Percentiles rank a stretch among this genome's conserved stretches.
Conservation (phyloP, 1,140 invertebrate genomes). For the Lepidotrigona ventralis region DNA sequence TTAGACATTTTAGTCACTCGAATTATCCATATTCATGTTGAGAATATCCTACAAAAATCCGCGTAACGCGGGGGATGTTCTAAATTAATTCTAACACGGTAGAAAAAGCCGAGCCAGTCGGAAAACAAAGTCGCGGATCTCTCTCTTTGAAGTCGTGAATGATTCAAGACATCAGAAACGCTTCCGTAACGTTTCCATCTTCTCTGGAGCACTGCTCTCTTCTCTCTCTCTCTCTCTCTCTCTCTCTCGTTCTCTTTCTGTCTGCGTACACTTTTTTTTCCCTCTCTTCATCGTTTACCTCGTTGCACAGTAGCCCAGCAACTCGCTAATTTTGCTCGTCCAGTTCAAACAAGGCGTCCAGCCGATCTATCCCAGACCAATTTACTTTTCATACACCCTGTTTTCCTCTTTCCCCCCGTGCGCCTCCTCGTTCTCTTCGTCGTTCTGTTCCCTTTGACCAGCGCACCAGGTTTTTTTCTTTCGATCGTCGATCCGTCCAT, state of each 20-base stretch:
- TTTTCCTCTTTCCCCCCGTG: not conserved
- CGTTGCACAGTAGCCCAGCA: not conserved
- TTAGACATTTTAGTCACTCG: too few relatives aligned
- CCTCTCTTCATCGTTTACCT: not conserved
- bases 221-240: too few relatives aligned
- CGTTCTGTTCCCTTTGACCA: not conserved
- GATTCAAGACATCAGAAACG: not conserved
- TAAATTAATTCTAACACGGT: too few relatives aligned
- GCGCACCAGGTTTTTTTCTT: not conserved
- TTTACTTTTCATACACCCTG: constrained; percentile 1
- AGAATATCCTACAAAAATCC: too few relatives aligned
- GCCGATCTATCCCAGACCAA: not conserved
- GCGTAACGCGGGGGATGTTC: too few relatives aligned
- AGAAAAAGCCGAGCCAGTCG: not conserved
- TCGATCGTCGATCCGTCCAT: not conserved
- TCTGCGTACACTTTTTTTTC: not conserved
- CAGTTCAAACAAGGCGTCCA: constrained; percentile 7
- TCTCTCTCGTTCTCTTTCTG: too few relatives aligned
- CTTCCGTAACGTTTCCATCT: not conserved
- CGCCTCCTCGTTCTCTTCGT: not conserved
- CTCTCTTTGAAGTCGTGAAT: not conserved
- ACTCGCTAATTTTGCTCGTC: not conserved
- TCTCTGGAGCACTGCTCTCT: not conserved
- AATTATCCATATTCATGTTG: too few relatives aligned
- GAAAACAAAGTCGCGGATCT: not conserved